These are phyloP conservation scores for Mesocentrotus franciscanus DNA, from an alignment of 53 echinoderm and acorn worm species.

Conservation along the genomic window DNA sequence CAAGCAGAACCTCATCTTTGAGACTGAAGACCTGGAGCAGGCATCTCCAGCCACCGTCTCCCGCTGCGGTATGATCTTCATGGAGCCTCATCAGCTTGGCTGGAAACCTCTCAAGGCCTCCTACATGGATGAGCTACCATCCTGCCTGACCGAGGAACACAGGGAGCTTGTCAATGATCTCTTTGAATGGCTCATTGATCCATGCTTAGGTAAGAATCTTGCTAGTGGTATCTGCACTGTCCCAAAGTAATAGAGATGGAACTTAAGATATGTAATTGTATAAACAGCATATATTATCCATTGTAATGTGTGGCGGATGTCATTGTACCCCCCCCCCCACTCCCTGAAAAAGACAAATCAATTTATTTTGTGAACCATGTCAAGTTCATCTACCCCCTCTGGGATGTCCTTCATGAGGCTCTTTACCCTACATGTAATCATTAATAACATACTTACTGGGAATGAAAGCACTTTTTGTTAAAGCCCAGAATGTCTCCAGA, in stretches of 20 bases:
- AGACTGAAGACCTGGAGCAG: conserved; percentile 96
- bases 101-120: conserved; percentile 94
- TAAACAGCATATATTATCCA: no score
- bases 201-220: conserved; percentile 84
- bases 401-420: no score
- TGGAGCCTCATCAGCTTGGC: conserved; percentile 98
- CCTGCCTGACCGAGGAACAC: conserved; percentile 80
- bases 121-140: conserved; percentile 91
- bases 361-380: not conserved
- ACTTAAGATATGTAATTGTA: not conserved
- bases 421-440: no score
- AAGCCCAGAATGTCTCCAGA: no score
- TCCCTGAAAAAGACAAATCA: not conserved
- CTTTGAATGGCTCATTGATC: conserved; percentile 98
- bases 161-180: conserved; percentile 88
- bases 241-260: not conserved
- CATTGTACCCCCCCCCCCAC: no score
- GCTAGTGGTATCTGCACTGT: not conserved
- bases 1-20: conserved; percentile 99
- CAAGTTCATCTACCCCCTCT: not conserved
- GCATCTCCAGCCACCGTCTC: conserved; percentile 98
- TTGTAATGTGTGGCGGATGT: no score
- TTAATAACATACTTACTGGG: no score
- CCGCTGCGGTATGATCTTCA: conserved; percentile 99
- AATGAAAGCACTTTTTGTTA: no score